These are phyloP conservation scores for Pseudomugil gertrudae DNA, from an alignment of 2,797 vertebrate species.

Conservation along the genomic window DNA sequence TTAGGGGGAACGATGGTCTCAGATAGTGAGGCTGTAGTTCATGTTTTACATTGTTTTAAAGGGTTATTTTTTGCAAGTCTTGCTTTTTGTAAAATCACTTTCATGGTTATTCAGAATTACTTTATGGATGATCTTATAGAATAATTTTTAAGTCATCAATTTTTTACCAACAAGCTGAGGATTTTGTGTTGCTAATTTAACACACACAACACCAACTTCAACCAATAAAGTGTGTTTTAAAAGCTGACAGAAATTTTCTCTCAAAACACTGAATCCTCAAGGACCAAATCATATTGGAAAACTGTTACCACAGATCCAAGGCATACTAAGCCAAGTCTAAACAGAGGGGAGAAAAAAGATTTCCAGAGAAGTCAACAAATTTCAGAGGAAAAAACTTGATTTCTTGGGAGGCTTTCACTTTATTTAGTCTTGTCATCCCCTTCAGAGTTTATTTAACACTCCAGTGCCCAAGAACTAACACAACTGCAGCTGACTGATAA, in stretches of 20 bases:
- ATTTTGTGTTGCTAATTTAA: constrained; percentile 52
- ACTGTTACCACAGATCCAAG: constrained; percentile 39
- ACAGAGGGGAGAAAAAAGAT: constrained; percentile 20
- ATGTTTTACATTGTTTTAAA: background rate
- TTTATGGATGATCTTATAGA: constrained; percentile 31
- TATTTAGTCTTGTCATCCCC: constrained; percentile 57
- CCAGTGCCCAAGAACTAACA: constrained; percentile 55
- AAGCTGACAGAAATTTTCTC: constrained; percentile 56
- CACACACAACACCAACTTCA: constrained; percentile 39
- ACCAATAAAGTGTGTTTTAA: constrained; percentile 56
- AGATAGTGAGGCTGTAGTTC: background rate
- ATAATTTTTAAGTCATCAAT: too few relatives aligned
- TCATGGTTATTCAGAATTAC: constrained; percentile 18
- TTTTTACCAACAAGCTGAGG: too few relatives aligned
- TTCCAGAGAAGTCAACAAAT: constrained; percentile 53
- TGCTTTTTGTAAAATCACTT: constrained; percentile 4
- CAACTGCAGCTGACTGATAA: constrained; percentile 61
- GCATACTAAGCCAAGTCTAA: constrained; percentile 24
- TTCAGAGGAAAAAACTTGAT: constrained; percentile 47
- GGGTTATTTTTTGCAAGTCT: constrained; percentile 10
- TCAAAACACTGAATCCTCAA: too few relatives aligned
- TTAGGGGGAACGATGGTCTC: constrained; percentile 15
- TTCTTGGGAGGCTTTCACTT: constrained; percentile 50
- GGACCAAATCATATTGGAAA: constrained; percentile 57
- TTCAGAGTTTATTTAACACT: constrained; percentile 60